Percentiles rank a stretch among this genome's conserved stretches.
These are phyloP conservation scores for Alces alces DNA, from an alignment of 2,113 vertebrate species.

Conservation along the genomic window DNA sequence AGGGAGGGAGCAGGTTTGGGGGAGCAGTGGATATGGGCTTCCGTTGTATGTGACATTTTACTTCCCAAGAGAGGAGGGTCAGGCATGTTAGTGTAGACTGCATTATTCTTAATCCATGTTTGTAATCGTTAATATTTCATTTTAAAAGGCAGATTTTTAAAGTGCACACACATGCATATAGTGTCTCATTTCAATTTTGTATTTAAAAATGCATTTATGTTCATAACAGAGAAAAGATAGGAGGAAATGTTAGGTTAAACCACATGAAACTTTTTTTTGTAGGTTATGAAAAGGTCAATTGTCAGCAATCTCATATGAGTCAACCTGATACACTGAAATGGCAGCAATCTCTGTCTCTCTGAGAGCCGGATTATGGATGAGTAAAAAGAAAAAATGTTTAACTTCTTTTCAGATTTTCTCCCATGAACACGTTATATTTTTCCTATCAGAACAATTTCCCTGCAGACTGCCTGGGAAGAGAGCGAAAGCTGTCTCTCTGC, in stretches of 20 bases:
- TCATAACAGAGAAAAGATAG: background rate
- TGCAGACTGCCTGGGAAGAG: background rate
- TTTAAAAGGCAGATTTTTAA: background rate
- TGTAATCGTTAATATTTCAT: background rate
- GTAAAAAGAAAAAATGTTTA: background rate
- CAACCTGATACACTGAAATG: background rate
- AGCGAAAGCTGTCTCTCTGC: conserved; percentile 24
- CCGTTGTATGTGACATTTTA: background rate
- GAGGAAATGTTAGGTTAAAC: background rate
- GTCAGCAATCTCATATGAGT: background rate
- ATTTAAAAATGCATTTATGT: background rate
- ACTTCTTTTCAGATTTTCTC: background rate
- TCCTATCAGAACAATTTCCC: background rate
- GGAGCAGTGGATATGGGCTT: background rate
- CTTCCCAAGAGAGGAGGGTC: background rate
- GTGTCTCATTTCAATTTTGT: background rate
- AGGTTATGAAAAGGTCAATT: background rate
- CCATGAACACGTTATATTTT: background rate
- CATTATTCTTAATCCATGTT: background rate
- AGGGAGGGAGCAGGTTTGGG: background rate
- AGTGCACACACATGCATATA: background rate
- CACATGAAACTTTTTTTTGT: background rate
- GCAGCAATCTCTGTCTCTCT: background rate
- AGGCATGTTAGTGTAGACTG: background rate
- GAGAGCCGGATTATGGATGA: background rate